These are phyloP conservation scores for Cricetomys ansorgei DNA, from an alignment of 2,113 vertebrate species.

Conservation along the genomic window DNA sequence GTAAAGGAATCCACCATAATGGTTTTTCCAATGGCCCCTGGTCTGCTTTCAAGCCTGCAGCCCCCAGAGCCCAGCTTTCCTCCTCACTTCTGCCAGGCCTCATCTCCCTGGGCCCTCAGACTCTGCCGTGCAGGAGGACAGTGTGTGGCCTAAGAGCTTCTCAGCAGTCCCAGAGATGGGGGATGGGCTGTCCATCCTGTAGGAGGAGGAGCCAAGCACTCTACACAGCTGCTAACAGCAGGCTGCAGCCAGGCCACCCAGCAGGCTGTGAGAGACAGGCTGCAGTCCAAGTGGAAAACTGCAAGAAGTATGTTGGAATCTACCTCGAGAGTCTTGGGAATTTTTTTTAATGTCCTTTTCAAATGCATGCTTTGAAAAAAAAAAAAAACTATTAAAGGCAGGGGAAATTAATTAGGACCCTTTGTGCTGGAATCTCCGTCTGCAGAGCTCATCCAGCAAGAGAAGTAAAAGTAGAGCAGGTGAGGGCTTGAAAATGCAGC, in stretches of 20 bases:
- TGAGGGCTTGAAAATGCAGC: constrained; percentile 8
- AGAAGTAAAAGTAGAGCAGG: constrained; percentile 73
- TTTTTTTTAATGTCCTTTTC: constrained; percentile 70
- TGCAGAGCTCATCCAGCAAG: constrained; percentile 19
- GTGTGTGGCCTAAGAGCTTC: background rate
- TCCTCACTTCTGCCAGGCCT: background rate
- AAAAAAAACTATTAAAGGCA: too few species aligned
- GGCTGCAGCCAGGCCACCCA: background rate
- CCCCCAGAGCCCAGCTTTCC: too few species aligned
- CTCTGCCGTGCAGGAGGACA: background rate
- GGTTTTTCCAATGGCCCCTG: constrained; percentile 59
- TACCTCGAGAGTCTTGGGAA: constrained; percentile 52
- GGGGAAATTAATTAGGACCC: constrained; percentile 70
- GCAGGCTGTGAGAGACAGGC: background rate
- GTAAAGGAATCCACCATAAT: constrained; percentile 55
- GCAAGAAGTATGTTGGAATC: constrained; percentile 58
- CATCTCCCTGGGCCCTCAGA: background rate
- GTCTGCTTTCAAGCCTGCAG: background rate
- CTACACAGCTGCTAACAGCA: constrained; percentile 31
- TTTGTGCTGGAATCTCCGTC: constrained; percentile 46
- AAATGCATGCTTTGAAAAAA: constrained; percentile 67
- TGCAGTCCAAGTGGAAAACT: constrained; percentile 57
- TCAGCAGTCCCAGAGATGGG: background rate
- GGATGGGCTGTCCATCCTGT: background rate
- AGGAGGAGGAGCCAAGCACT: background rate